phyloP scores from a whole-genome alignment of 2,113 vertebrate species.

The Neoarius graeffei region DNA sequence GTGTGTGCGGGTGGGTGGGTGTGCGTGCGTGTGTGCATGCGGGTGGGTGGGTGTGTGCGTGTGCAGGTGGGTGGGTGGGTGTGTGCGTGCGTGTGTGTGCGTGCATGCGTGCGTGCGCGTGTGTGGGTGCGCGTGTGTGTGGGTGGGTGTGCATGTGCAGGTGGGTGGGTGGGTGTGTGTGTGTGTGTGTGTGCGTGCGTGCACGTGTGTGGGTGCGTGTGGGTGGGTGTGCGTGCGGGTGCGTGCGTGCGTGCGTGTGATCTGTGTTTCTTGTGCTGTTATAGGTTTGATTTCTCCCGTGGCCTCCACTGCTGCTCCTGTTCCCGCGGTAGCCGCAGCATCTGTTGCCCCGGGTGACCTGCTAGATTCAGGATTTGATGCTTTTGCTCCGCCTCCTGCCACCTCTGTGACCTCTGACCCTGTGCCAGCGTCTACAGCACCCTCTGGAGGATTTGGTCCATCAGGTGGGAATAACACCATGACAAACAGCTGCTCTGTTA shows the following conservation, averaged over 20 bases:
- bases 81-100: too few species aligned
- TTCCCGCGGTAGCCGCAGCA: constrained; percentile 71
- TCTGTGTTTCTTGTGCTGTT: constrained; percentile 28
- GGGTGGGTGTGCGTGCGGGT: too few species aligned
- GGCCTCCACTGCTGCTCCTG: constrained; percentile 51
- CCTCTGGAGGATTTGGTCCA: constrained; percentile 85
- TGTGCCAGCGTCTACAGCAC: constrained; percentile 65
- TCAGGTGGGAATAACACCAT: constrained; percentile 79
- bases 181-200: too few species aligned
- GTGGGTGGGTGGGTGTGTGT: too few species aligned
- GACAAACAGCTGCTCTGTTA: neutral
- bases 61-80: too few species aligned
- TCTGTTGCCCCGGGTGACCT: constrained; percentile 80
- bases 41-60: too few species aligned
- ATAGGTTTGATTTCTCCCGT: constrained; percentile 72
- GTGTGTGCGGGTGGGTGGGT: too few species aligned
- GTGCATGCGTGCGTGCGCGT: too few species aligned
- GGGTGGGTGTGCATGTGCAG: neutral
- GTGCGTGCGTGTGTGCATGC: too few species aligned
- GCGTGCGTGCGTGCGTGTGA: neutral
- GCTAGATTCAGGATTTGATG: constrained; percentile 69
- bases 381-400: constrained; percentile 56
- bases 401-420: constrained; percentile 69
- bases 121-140: too few species aligned
- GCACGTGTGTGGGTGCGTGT: neutral